Percentiles rank a stretch among this genome's conserved stretches.
These are phyloP conservation scores for Paraescarpia echinospica DNA, from an alignment of 1,140 invertebrate genomes.

Conservation along the genomic window DNA sequence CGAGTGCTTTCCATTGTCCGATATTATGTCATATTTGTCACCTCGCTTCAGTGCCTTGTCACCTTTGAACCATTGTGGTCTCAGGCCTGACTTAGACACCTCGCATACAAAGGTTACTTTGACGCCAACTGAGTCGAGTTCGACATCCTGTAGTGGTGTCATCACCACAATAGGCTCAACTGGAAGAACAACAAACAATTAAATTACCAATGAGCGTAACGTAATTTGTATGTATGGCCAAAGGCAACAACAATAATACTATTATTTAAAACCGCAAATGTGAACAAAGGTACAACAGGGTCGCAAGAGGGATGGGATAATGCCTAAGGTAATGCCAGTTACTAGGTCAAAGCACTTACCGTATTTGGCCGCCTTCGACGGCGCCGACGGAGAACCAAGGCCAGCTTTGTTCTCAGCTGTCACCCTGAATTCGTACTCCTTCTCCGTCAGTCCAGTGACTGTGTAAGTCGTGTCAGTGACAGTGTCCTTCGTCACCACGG, in stretches of 20 bases:
- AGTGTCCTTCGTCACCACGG: slow-evolving; percentile 19
- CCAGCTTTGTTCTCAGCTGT: slow-evolving; percentile 96
- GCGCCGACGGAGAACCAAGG: slow-evolving; percentile 85
- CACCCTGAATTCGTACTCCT: slow-evolving; percentile 96
- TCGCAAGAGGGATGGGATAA: too few species aligned
- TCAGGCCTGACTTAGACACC: slow-evolving; percentile 45
- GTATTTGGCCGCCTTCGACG: slow-evolving; percentile 79
- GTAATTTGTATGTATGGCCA: too few species aligned
- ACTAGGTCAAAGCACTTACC: too few species aligned
- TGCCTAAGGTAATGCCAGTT: too few species aligned
- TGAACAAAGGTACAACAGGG: too few species aligned
- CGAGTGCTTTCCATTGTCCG: slow-evolving; percentile 44
- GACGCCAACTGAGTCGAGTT: slow-evolving; percentile 12
- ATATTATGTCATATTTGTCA: slow-evolving; percentile 50
- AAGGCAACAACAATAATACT: too few species aligned
- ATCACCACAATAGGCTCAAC: slow-evolving; percentile 23
- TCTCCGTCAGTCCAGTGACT: slow-evolving; percentile 75
- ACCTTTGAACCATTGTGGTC: slow-evolving; percentile 73
- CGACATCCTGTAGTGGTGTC: slow-evolving; percentile 20
- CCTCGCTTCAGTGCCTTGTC: slow-evolving; percentile 38
- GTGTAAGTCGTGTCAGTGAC: slow-evolving; percentile 33
- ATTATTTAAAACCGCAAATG: too few species aligned
- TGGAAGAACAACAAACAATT: slow-evolving; percentile 13
- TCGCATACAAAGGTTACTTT: slow-evolving; percentile 49
- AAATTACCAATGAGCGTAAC: not conserved